These are phyloP conservation scores for Labrus mixtus DNA, from an alignment of 2,113 vertebrate species.

Conservation along the genomic window DNA sequence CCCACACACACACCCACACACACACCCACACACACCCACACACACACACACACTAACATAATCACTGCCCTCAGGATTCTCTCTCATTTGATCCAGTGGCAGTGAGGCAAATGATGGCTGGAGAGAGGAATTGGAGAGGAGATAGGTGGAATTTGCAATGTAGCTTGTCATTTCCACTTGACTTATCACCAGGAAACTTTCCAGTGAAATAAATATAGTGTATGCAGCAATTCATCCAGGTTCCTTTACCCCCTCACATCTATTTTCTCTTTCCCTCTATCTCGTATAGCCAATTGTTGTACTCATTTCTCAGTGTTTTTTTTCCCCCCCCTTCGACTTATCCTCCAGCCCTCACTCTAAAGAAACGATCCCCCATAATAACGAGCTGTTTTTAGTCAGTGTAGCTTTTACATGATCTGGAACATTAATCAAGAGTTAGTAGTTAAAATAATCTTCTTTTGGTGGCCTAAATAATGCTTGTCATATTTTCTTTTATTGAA, in stretches of 20 bases:
- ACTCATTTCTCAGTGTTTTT: conserved; percentile 35
- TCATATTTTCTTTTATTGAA: too few relatives aligned
- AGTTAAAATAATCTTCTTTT: background rate
- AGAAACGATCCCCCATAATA: too few relatives aligned
- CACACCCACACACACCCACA: background rate
- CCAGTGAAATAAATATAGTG: conserved; percentile 72
- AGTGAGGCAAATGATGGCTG: conserved; percentile 61
- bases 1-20: too few relatives aligned
- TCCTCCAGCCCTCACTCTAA: conserved; percentile 1
- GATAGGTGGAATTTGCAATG: conserved; percentile 75
- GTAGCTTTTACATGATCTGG: background rate
- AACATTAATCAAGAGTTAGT: background rate
- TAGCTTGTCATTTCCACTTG: conserved; percentile 82
- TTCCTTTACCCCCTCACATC: conserved; percentile 24
- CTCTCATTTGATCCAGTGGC: conserved; percentile 63
- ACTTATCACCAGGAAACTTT: conserved; percentile 78
- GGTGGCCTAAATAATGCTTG: background rate
- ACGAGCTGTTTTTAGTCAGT: too few relatives aligned
- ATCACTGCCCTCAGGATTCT: conserved; percentile 20
- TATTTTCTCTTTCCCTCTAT: conserved; percentile 22
- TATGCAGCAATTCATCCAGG: conserved; percentile 64
- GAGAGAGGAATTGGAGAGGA: conserved; percentile 45
- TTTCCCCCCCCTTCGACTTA: background rate
- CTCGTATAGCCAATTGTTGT: conserved; percentile 36
- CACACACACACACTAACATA: background rate